Percentiles rank a stretch among this genome's conserved stretches.
Evolutionary conservation across 2,113 vertebrate species (phyloP).

Genomic region (Acrocephalus arundinaceus): DNA sequence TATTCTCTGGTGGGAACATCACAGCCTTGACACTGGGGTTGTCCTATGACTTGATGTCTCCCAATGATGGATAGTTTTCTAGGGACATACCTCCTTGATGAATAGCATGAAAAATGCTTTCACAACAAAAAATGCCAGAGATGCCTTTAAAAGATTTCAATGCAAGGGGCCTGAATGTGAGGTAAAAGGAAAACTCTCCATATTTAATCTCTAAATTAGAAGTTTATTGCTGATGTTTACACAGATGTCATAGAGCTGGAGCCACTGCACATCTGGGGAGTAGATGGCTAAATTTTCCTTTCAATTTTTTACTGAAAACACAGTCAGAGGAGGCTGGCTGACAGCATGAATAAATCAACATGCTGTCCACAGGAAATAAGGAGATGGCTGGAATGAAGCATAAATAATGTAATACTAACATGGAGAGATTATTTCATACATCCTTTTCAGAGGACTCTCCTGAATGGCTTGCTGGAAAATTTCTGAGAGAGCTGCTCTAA

Average conservation of each 20-base stretch:
- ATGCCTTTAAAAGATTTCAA: not conserved
- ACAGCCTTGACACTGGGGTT: not conserved
- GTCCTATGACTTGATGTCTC: not conserved
- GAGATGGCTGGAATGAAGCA: conserved; percentile 35
- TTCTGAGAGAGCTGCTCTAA: not conserved
- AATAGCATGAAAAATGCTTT: not conserved
- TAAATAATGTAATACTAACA: conserved; percentile 40
- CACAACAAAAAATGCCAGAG: not conserved
- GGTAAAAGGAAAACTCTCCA: not conserved
- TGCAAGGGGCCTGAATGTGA: not conserved
- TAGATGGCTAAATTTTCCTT: conserved; percentile 25
- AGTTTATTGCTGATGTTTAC: conserved; percentile 44
- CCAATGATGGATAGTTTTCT: not conserved
- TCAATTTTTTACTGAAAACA: conserved; percentile 53
- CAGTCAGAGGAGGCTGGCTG: conserved; percentile 8
- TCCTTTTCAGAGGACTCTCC: not conserved
- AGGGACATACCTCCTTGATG: not conserved
- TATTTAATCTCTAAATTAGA: conserved; percentile 32
- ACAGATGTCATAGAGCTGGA: conserved; percentile 36
- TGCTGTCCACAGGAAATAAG: conserved; percentile 43
- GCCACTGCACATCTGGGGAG: conserved; percentile 35
- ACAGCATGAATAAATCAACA: conserved; percentile 60
- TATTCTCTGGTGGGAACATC: not conserved
- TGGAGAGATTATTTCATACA: not conserved
- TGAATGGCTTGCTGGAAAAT: not conserved